Base-by-base conservation (phyloP, 2,113 vertebrate genomes). In the Synodontis membranacea region DNA sequence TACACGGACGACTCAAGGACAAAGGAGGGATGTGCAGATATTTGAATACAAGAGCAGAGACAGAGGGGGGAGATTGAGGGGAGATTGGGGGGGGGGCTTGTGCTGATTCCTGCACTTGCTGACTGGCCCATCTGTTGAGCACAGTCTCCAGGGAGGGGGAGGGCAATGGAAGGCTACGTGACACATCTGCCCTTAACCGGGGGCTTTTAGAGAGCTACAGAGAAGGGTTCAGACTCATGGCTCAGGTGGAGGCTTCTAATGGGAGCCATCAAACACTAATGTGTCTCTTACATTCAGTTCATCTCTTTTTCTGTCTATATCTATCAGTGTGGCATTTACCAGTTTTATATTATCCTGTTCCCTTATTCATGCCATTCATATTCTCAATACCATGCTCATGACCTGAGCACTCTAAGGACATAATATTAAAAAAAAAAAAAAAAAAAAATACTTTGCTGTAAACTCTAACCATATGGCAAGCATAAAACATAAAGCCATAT, bases 71-170 rank as follows among this genome's bases (percentile, higher is more conserved):
- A 50, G 80, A 34, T 19, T 3, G 74, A 46, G 62, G 37, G 64
- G 60, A 82, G 50, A 15, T 9, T 50, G 83, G 84, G 70, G 76
- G 62, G 70, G 52, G 86, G 48, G 15, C 76, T 88, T 88, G 74
- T 88, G 86, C 89, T 89, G 88, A 90, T 46, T 87, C 86, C 76
- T 87, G 88, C 83, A 87, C 84, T 90, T 87, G 66, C 82, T 90
- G 89, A 93, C 90, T 88, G 86, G 76, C 91, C 93, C 94, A 94
- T 95, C 94, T 95, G 94, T 95, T 95, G 94, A 91, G 91, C 86
- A 28, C 87, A 72, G 90, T 93, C 94, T 92, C 93, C 88, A 39
- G 92, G 91, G 93, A 92, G 90, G 92, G 91, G 89, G 89, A 91
- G 93, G 92, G 89, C 92, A 93, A 91, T 85, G 85, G 87, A 92